Conservation (phyloP, 1,140 invertebrate species). For the Zelostemma sp. region DNA sequence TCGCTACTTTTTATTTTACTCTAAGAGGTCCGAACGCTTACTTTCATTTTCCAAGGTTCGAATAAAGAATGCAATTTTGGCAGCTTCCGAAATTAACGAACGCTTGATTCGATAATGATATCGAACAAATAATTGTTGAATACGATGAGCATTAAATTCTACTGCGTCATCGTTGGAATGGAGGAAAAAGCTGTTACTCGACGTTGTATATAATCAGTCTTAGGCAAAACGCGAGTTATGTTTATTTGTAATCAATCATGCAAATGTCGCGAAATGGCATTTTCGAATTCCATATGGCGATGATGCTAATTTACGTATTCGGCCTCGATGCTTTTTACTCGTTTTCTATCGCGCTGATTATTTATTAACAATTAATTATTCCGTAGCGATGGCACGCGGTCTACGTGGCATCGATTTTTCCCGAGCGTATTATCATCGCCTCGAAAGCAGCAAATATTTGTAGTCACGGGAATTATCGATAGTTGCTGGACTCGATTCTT, state of each 20-base stretch:
- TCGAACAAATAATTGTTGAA: background rate
- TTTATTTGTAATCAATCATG: conserved; percentile 65
- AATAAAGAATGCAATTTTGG: too few relatives aligned
- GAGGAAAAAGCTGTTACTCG: background rate
- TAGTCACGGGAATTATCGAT: too few relatives aligned
- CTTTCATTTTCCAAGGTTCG: background rate
- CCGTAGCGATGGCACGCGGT: conserved; percentile 15
- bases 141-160: background rate
- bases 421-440: conserved; percentile 24
- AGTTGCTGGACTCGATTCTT: too few relatives aligned
- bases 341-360: conserved; percentile 39
- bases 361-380: conserved; percentile 63
- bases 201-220: conserved; percentile 24
- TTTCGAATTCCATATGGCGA: conserved; percentile 62
- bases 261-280: conserved; percentile 60
- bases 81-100: too few relatives aligned
- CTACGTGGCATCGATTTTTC: conserved; percentile 29
- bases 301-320: conserved; percentile 59
- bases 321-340: conserved; percentile 27
- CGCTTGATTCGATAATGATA: background rate
- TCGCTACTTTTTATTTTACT: too few relatives aligned
- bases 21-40: too few relatives aligned
- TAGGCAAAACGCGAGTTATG: conserved; percentile 43
- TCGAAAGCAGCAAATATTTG: too few relatives aligned
- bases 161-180: background rate